Evolutionary conservation across 2,113 vertebrate genomes (phyloP).

Genomic region (Ammodytes marinus): DNA sequence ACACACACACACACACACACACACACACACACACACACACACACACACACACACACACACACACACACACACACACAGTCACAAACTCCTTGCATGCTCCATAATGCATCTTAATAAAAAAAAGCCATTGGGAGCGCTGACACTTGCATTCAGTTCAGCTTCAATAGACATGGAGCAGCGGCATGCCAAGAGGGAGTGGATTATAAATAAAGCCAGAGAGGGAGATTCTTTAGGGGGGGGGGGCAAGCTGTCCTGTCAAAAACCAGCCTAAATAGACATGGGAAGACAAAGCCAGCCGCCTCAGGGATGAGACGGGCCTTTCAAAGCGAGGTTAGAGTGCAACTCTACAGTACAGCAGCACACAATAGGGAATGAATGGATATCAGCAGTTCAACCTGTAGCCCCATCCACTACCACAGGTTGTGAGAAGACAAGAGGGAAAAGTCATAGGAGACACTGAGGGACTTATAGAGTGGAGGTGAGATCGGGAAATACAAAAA

Average conservation of each 20-base stretch:
- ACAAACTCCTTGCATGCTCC: constrained; percentile 53
- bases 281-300: constrained; percentile 67
- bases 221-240: constrained; percentile 43
- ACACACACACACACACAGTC: constrained; percentile 19
- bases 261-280: constrained; percentile 66
- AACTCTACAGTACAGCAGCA: constrained; percentile 26
- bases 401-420: constrained; percentile 29
- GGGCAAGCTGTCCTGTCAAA: constrained; percentile 70
- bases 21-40: background rate
- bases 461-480: background rate
- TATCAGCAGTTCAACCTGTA: constrained; percentile 57
- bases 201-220: constrained; percentile 72
- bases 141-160: constrained; percentile 79
- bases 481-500: background rate
- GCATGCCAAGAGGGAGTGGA: constrained; percentile 77
- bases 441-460: constrained; percentile 5
- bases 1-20: too few species aligned
- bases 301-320: constrained; percentile 49
- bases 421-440: constrained; percentile 8
- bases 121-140: constrained; percentile 67
- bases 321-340: constrained; percentile 64
- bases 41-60: background rate
- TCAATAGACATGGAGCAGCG: constrained; percentile 70
- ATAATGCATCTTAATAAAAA: constrained; percentile 78
- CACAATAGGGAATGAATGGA: constrained; percentile 47